A percentile compares a stretch with the other conserved stretches of the same genome.
These are phyloP conservation scores for Indicator indicator DNA, from an alignment of 2,113 vertebrate genomes.

Conservation along the genomic window DNA sequence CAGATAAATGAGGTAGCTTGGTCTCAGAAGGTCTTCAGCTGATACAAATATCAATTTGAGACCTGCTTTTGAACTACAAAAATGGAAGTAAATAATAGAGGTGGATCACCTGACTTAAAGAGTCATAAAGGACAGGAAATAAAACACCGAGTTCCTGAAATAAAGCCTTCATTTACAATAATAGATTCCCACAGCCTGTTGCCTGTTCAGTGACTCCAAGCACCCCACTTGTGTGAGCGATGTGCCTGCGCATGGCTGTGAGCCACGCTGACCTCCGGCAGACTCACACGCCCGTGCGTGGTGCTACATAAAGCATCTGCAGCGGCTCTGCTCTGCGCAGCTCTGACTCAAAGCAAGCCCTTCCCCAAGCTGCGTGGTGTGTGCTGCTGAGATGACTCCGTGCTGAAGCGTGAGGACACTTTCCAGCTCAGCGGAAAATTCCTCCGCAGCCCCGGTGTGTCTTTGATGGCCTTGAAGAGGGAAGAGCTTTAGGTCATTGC, in stretches of 20 bases:
- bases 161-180: constrained; percentile 1
- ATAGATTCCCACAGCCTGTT: background rate
- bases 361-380: background rate
- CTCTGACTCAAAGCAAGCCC: background rate
- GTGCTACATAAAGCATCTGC: background rate
- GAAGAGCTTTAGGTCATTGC: background rate
- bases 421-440: constrained; percentile 14
- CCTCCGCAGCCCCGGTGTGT: background rate
- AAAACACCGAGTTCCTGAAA: background rate
- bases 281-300: background rate
- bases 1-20: constrained; percentile 20
- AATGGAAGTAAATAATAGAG: constrained; percentile 26
- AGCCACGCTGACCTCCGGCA: background rate
- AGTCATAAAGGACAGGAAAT: constrained; percentile 43
- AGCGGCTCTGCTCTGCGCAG: background rate
- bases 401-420: background rate
- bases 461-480: background rate
- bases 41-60: constrained; percentile 22
- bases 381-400: background rate
- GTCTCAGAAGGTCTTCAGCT: background rate
- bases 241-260: rapidly evolving
- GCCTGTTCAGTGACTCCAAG: background rate
- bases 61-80: constrained; percentile 7
- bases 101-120: constrained; percentile 34
- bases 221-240: rapidly evolving